Evolutionary conservation across 2,888 invertebrate species (phyloP), one percentile per base, ranked within the genome.

Genomic region (Dendrolimus pini): DNA sequence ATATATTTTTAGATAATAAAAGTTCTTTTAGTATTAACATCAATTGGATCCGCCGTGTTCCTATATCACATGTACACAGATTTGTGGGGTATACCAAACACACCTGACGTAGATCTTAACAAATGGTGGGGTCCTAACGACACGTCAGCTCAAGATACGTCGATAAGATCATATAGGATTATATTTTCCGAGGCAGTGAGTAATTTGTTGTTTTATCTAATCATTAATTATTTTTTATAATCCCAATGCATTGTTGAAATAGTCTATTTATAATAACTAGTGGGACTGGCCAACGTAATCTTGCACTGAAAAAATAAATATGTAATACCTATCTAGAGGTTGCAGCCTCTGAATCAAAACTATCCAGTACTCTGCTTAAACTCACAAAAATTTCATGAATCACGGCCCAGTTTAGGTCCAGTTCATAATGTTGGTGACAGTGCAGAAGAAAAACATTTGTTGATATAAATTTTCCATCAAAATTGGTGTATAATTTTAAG

Each of bases 101-200:
- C 83, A 57, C 89, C 89, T 0, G 57, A 69, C 6, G 30, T 88
- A 0, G 82, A 88, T 58, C 59, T 84, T 2, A 64, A 85, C 2
- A 69, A 63, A 7, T 81, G 81, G 77, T 90, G 89, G 89, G 87
- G 87, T 0, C 72, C 77, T 0, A 77, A 76, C 41, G 63, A 68
- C 0, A 75, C 70, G 0, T 61, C 57, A 7, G 56, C 57, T 1
- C 71, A 73, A 13, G 92, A 94, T 63, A 86, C 83, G 0, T 82
- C 90, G 1, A 91, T 95, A 41, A 88, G 91, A 59, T 92, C 93
- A 0, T 95, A 92, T 66, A 91, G 91, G 72, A 91, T 94, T 54
- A 76, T 93, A 7, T 89, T 94, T 59, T 75, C 92, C 3, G 91
- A 93, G 65, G 83, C 93, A 75, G 94, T 94, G 75, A 89, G 88